Percentiles rank a stretch among this genome's conserved stretches.
Conservation (phyloP, 1,140 invertebrate genomes). For the Apis cerana region DNA sequence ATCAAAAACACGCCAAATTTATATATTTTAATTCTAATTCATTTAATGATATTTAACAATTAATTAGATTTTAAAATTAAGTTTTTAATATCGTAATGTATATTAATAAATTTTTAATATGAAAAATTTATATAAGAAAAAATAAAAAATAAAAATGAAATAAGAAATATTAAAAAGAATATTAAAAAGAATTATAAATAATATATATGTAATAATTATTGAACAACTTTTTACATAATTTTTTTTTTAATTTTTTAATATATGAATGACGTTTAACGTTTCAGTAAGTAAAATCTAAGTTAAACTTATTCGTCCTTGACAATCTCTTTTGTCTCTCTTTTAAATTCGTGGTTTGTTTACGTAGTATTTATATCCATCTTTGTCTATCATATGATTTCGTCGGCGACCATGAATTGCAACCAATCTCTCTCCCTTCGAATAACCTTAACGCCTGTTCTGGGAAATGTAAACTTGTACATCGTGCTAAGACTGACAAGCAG, state of each 20-base stretch:
- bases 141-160: not conserved
- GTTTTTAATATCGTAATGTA: too few species aligned
- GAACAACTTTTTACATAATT: not conserved
- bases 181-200: not conserved
- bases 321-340: conserved; percentile 26
- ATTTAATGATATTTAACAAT: too few species aligned
- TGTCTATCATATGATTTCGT: conserved; percentile 16
- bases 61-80: too few species aligned
- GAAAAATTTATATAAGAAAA: too few species aligned
- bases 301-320: conserved; percentile 11
- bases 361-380: conserved; percentile 3
- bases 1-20: too few species aligned
- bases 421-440: conserved; percentile 43
- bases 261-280: not conserved
- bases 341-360: not conserved
- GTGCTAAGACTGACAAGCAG: conserved; percentile 40
- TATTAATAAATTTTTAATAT: too few species aligned
- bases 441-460: conserved; percentile 49
- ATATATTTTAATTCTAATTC: too few species aligned
- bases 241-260: not conserved
- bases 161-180: not conserved
- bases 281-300: not conserved
- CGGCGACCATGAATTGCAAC: conserved; percentile 48
- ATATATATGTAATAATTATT: not conserved
- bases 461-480: conserved; percentile 47